Evolutionary conservation across 2,797 vertebrate species (phyloP), one percentile per base, ranked within the genome.

Genomic region (Molossus molossus): DNA sequence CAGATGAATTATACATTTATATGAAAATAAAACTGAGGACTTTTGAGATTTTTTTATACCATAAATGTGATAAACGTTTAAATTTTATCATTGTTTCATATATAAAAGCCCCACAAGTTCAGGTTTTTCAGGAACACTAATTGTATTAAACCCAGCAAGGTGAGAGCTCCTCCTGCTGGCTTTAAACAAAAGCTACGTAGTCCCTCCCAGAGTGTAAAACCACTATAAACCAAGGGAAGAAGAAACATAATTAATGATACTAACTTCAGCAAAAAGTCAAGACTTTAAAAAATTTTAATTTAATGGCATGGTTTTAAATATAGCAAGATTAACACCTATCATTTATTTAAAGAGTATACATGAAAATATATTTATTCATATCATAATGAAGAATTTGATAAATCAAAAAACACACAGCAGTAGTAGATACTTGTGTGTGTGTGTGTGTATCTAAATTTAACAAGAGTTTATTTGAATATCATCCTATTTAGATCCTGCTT

Each of bases 111-210:
- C 88, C 72, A 85, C 17, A 89, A 93, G 95, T 90, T 82, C 80
- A 89, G 45, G 20, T 94, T 95, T 96, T 75, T 75, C 65, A 89
- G 18, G 20, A 23, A 89, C 29, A 81, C 70, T 96, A 96, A 97
- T 95, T 94, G 77, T 73, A 79, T 12, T 60, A 65, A 90, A 72
- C 96, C 95, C 75, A 92, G 89, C 29, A 97, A 96, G 89, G 79
- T 94, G 91, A 97, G 97, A 96, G 96, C 97, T 98, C 97, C 96
- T 96, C 97, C 97, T 97, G 83, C 97, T 98, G 97, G 95, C 70
- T 94, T 79, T 57, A 84, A 87, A 87, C 50, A 96, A 83, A 93
- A 84, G 33, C 85, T 87, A 94, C 37, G 62, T 73, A 23, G n/a
- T 72, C 6, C 3, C 8, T 58, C 57, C 23, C 2, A 33, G 48